Conservation (phyloP, 2,888 invertebrate genomes). For the Agrochola circellaris region DNA sequence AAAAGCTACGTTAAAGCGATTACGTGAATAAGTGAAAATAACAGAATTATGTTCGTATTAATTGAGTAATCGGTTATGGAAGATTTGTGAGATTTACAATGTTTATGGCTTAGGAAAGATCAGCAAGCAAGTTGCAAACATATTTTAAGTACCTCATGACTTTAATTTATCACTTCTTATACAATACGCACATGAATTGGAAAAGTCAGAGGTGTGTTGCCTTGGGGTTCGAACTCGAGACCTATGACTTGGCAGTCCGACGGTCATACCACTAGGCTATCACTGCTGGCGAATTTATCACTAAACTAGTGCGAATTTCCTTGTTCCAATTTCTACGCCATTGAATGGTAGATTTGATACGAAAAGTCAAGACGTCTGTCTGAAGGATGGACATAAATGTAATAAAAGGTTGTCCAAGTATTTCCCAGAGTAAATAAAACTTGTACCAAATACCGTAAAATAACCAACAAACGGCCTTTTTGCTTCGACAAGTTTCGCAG, state of each 20-base stretch:
- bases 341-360: neutral
- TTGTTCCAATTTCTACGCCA: neutral
- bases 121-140: constrained; percentile 1
- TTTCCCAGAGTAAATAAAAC: constrained; percentile 10
- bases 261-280: no score
- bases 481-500: neutral
- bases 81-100: constrained; percentile 38
- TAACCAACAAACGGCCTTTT: constrained; percentile 22
- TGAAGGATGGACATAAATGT: neutral
- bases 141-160: neutral
- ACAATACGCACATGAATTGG: no score
- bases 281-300: no score
- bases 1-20: constrained; percentile 39
- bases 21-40: constrained; percentile 31
- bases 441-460: constrained; percentile 8
- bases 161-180: neutral
- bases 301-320: neutral
- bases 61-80: constrained; percentile 41
- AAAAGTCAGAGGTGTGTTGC: no score
- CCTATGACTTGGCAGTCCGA: no score
- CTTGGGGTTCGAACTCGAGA: no score
- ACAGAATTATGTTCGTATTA: constrained; percentile 34
- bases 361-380: neutral
- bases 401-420: neutral
- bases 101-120: constrained; percentile 8